Evolutionary conservation across 2,113 vertebrate species (phyloP), one percentile per base, ranked within the genome.

Genomic region (Vidua macroura): DNA sequence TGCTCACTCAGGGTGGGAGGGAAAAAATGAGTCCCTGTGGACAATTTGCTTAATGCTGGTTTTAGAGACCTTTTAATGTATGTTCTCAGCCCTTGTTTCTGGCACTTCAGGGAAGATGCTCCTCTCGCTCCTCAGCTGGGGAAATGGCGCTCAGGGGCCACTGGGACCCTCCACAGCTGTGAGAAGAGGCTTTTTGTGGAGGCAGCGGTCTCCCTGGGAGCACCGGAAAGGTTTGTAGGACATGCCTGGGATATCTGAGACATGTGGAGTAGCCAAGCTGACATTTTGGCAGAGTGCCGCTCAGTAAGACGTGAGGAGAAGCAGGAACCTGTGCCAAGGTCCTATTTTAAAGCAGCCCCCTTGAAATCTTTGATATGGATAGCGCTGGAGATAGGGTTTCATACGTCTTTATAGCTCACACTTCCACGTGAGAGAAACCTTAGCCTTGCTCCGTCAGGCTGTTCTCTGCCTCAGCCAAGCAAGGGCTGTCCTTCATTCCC

Each of bases 211-310:
- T 96, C 78, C 52, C 44, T 88, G 58, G 59, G 68, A 91, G 59
- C 84, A 91, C 91, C 55, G 27, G 95, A 95, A 97, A 80, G 82
- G 55, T 95, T 92, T 93, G 77, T 79, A 75, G 84, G 94, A 89
- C 75, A 8, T 88, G 84, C 35, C 68, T 87, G 43, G 66, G 53
- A 93, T 88, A 78, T 68, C 77, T 84, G n/a, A 64, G 86, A 91
- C 90, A 79, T 63, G 59, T 85, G 67, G 82, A 91, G 67, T 76
- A 95, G 87, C 85, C 87, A 87, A 83, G 72, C 48, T 91, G 78
- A 85, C 55, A 83, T 83, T 82, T 67, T 95, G 87, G 93, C 93
- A 82, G 30, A 35, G 43, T 35, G 62, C 82, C 17, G 0, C 58
- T 87, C 33, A 56, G 63, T 91, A 83, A 91, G 93, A 95, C 20